Evolutionary conservation across 2,888 invertebrate species (phyloP), one percentile per base, ranked within the genome.

Genomic region (Protophormia terraenovae): DNA sequence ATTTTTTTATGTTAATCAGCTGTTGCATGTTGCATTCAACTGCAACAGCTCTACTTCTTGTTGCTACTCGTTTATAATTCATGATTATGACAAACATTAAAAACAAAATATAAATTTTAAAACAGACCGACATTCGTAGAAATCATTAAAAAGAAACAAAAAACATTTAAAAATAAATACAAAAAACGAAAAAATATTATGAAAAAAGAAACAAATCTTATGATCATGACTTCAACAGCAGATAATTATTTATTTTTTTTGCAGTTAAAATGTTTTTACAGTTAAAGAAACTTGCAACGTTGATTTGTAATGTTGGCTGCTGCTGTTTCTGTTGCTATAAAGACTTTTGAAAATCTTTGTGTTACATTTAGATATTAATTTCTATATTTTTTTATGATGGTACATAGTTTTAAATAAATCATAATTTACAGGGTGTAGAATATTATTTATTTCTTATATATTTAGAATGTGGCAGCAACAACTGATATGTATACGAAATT

Each of bases 1-100:
- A n/a, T n/a, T n/a, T n/a, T 82, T 76, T 83, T 83, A 77, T 83
- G 76, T 77, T 83, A 83, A 83, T 83, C 82, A 83, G 82, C 82
- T 83, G 82, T 78, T 83, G 82, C 82, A 83, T 83, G 82, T 58
- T 77, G 35, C 62, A 83, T 72, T 58, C 71, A 82, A 76, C 69
- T 71, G 76, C 76, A 62, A 76, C 53, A 45, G 45, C 76, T 45
- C 38, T 38, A 12, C 12, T 24, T 3, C 41, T 41, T 71, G 27
- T 50, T 27, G 19, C 16, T 22, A 32, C 19, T 60, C 10, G 10
- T 7, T 60, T 73, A 58, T 53, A 72, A 73, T 58, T 66, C 80
- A 80, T 73, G 66, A 64, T 83, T 83, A 83, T 83, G 82, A 83
- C 82, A 83, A 83, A 72, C 82, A 83, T 83, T 82, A 58, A 71